Conservation (phyloP, 2,797 vertebrate genomes). For the Phoxinus dragarum region DNA sequence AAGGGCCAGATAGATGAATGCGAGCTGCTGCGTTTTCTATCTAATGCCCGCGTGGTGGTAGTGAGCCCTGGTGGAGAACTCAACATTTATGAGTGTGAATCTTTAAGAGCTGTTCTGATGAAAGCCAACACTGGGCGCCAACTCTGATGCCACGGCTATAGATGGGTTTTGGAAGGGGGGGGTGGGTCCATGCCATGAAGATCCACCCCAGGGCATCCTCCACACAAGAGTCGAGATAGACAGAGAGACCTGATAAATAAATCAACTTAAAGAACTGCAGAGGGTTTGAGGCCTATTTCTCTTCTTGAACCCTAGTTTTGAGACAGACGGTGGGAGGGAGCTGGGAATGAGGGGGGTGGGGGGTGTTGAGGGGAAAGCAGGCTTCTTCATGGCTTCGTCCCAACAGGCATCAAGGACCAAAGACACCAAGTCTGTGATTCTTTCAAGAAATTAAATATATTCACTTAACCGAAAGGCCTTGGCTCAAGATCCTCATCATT, state of each 20-base stretch:
- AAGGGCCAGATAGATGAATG: conserved; percentile 43
- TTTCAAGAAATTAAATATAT: conserved; percentile 85
- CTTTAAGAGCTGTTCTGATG: conserved; percentile 70
- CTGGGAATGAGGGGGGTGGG: conserved; percentile 18
- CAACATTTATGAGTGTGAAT: conserved; percentile 71
- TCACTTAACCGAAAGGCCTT: conserved; percentile 82
- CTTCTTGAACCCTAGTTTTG: conserved; percentile 72
- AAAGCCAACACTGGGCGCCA: conserved; percentile 71
- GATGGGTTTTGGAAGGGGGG: conserved; percentile 29
- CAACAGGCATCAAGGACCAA: conserved; percentile 81
- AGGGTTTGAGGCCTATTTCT: conserved; percentile 79
- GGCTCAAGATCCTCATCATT: conserved; percentile 80
- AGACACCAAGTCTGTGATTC: conserved; percentile 81
- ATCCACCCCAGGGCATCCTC: conserved; percentile 81
- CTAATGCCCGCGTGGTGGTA: conserved; percentile 49
- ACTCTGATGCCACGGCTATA: conserved; percentile 71
- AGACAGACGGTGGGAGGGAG: conserved; percentile 42
- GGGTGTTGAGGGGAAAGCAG: conserved; percentile 22
- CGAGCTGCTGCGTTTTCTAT: conserved; percentile 31
- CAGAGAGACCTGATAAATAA: conserved; percentile 84
- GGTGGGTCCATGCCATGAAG: conserved; percentile 64
- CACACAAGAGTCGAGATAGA: conserved; percentile 73
- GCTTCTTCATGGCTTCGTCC: conserved; percentile 75
- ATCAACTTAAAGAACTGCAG: conserved; percentile 83
- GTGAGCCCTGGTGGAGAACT: conserved; percentile 43